Base-by-base conservation (phyloP, 2,797 vertebrate genomes). In the Notamacropus eugenii region DNA sequence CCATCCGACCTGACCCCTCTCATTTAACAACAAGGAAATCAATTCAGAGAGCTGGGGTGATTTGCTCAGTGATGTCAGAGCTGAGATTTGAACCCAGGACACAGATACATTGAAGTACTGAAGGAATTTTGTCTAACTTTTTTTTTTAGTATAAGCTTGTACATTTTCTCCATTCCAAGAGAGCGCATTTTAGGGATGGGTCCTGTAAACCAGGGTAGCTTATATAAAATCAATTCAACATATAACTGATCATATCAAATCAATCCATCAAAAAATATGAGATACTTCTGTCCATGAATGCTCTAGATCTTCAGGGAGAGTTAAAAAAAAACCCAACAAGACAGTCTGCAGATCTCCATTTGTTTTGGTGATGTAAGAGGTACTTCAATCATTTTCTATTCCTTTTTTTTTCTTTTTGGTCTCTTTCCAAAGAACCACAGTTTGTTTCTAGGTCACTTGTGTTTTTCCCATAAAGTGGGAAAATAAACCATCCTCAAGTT, bases 401-500 rank as follows among this genome's bases (percentile, higher is more conserved):
- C 96, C 95, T 96, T 98, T 96, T 82, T 57, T 57, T 57, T 52
- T 52, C 91, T 92, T 97, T 92, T 94, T 97, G 96, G 95, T 95
- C 92, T 96, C 92, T 57, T 96, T 97, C 96, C 97, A 96, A 95
- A 94, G 92, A 96, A 92, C 46, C 67, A n/a, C 87, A 67, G 58
- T 57, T 95, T 94, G 58, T 57, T 95, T 94, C 67, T 24, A 67
- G 92, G 96, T 97, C 97, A 96, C 54, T 96, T 58, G 87, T 95
- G n/a, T 96, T 96, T 97, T 97, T 95, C 94, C 95, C 95, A 95
- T 91, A 96, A 96, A 96, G 94, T 10, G 54, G 46, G 95, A 94
- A 96, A 95, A 97, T 87, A 97, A 93, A 95, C 58, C 46, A 95
- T 95, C 55, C 87, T 96, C n/a, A 95, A 55, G n/a, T 55, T 93